Percentiles rank a stretch among this genome's conserved stretches.
phyloP scores from a whole-genome alignment of 2,797 vertebrate genomes.

The Thamnophis elegans region DNA sequence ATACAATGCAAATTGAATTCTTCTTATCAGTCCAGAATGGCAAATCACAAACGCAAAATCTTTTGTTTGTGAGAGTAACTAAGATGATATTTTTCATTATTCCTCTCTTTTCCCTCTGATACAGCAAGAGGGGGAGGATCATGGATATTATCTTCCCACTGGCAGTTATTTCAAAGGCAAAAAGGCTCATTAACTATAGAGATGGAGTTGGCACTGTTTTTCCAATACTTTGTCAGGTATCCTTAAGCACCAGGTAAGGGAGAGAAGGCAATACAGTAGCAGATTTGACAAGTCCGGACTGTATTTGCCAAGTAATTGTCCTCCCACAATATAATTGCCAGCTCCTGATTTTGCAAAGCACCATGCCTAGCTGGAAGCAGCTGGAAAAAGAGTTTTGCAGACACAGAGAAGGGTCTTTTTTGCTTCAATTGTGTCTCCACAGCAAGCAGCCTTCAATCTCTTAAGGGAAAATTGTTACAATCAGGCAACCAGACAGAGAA shows the following conservation, averaged over 20 bases:
- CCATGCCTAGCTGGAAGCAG: conserved; percentile 8
- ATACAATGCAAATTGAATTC: neutral
- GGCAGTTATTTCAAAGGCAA: neutral
- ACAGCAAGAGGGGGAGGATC: rapidly evolving
- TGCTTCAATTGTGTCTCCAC: conserved; percentile 38
- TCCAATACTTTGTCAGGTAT: neutral
- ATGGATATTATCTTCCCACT: neutral
- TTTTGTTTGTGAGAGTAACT: neutral
- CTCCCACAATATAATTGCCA: conserved; percentile 32
- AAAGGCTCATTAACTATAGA: conserved; percentile 9
- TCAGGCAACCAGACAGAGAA: conserved; percentile 50
- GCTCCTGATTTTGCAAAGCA: neutral
- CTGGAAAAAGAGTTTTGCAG: conserved; percentile 21
- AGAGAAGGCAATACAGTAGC: neutral
- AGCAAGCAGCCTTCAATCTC: conserved; percentile 61
- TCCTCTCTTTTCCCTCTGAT: neutral
- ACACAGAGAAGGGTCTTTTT: conserved; percentile 17
- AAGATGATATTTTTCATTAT: neutral
- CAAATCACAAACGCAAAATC: neutral
- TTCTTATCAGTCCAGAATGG: neutral
- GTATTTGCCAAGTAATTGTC: conserved; percentile 33
- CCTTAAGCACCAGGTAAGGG: conserved; percentile 11
- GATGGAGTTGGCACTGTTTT: neutral
- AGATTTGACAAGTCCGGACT: conserved; percentile 23
- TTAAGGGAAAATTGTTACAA: conserved; percentile 39